A percentile compares a stretch with the other conserved stretches of the same genome.
Evolutionary conservation across 2,113 vertebrate genomes (phyloP).

Genomic region (Vicugna pacos): DNA sequence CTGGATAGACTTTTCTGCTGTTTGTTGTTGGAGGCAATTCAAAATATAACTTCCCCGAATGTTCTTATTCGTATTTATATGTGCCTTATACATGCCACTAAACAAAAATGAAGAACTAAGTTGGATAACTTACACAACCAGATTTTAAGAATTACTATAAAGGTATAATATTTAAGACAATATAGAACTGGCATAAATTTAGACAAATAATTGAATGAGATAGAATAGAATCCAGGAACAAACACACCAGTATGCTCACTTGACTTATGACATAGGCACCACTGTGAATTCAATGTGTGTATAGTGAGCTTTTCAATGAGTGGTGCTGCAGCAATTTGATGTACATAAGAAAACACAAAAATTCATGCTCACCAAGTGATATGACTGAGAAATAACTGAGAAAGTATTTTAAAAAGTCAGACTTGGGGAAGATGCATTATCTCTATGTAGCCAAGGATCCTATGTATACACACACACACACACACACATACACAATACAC

Average conservation of each 20-base stretch:
- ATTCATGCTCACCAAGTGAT: background rate
- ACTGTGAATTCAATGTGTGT: background rate
- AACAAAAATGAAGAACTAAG: background rate
- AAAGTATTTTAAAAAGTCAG: background rate
- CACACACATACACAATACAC: background rate
- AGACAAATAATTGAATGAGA: background rate
- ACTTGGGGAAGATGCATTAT: background rate
- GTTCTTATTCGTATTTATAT: background rate
- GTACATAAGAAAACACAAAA: background rate
- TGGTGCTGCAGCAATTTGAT: background rate
- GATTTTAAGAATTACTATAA: background rate
- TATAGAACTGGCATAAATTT: background rate
- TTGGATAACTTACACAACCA: background rate
- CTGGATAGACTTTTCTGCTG: background rate
- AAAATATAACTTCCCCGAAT: background rate
- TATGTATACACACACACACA: background rate
- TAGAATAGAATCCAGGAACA: background rate
- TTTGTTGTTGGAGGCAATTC: background rate
- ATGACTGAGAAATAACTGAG: background rate
- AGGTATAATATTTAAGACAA: background rate
- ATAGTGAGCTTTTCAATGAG: background rate
- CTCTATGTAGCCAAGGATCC: background rate
- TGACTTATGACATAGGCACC: background rate
- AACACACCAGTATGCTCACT: background rate
- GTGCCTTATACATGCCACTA: background rate